These are phyloP conservation scores for Galaxea fascicularis DNA, from an alignment of 92 coral and sea anemone species.

Conservation along the genomic window DNA sequence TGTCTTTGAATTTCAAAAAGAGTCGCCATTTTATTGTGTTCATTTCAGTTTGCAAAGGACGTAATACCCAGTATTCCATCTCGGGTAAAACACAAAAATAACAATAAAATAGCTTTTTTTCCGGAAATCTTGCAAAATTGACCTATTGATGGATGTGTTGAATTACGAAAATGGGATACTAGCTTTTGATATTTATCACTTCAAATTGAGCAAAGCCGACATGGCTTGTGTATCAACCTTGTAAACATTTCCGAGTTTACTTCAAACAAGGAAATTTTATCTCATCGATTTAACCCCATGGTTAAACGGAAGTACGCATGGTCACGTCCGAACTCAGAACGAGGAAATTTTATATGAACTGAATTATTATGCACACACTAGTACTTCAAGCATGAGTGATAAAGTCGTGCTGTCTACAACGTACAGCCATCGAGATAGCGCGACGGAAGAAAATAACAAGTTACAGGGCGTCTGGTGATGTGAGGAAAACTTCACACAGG, in stretches of 20 bases:
- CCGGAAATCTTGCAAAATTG: neutral
- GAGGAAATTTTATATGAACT: slow-evolving; percentile 35
- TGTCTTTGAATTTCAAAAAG: no score
- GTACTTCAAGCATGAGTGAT: neutral
- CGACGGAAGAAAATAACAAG: slow-evolving; percentile 3
- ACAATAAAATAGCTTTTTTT: neutral
- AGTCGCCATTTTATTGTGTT: no score
- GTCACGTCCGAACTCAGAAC: slow-evolving; percentile 49
- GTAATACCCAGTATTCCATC: no score
- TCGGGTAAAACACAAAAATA: no score
- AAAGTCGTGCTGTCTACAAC: neutral
- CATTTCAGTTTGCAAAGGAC: no score
- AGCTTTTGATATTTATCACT: neutral
- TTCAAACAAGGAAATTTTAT: slow-evolving; percentile 19
- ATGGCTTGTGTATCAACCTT: neutral
- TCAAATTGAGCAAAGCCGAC: neutral
- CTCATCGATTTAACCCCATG: slow-evolving; percentile 12
- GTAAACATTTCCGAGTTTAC: slow-evolving; percentile 16
- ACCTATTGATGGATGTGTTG: neutral
- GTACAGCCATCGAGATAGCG: neutral
- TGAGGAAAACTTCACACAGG: no score
- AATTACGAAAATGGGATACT: neutral
- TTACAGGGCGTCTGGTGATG: neutral
- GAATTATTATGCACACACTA: neutral
- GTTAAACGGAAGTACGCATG: slow-evolving; percentile 10